Evolutionary conservation across 2,888 invertebrate genomes (phyloP).

Genomic region (Netelia melanura): DNA sequence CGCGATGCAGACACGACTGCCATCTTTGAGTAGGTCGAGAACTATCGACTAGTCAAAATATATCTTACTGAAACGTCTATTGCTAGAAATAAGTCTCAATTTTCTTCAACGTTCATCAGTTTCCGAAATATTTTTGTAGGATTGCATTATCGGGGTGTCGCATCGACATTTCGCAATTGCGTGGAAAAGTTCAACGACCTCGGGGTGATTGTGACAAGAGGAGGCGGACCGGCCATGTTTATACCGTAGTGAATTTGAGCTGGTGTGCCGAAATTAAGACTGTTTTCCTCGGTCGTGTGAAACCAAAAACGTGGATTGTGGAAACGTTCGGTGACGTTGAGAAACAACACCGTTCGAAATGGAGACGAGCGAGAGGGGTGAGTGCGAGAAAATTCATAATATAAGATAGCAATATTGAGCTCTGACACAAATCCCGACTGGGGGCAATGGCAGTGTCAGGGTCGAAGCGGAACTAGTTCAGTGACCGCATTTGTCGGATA

Average conservation of each 20-base stretch:
- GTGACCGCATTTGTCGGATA: conserved; percentile 85
- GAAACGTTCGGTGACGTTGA: conserved; percentile 5
- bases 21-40: conserved; percentile 77
- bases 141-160: conserved; percentile 24
- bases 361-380: conserved; percentile 84
- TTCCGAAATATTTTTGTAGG: conserved; percentile 11
- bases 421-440: conserved; percentile 83
- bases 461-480: conserved; percentile 87
- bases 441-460: conserved; percentile 88
- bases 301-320: conserved; percentile 43
- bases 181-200: conserved; percentile 82
- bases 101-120: not conserved
- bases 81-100: conserved; percentile 36
- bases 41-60: conserved; percentile 79
- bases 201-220: conserved; percentile 78
- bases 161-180: not conserved
- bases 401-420: conserved; percentile 78
- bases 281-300: conserved; percentile 57
- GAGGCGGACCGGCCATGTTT: conserved; percentile 83
- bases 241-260: conserved; percentile 81
- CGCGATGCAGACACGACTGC: conserved; percentile 35
- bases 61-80: conserved; percentile 45
- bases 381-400: conserved; percentile 71
- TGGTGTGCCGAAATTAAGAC: conserved; percentile 69
- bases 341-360: conserved; percentile 68